These are phyloP conservation scores for Chionis minor DNA, from an alignment of 2,113 vertebrate species.

Conservation along the genomic window DNA sequence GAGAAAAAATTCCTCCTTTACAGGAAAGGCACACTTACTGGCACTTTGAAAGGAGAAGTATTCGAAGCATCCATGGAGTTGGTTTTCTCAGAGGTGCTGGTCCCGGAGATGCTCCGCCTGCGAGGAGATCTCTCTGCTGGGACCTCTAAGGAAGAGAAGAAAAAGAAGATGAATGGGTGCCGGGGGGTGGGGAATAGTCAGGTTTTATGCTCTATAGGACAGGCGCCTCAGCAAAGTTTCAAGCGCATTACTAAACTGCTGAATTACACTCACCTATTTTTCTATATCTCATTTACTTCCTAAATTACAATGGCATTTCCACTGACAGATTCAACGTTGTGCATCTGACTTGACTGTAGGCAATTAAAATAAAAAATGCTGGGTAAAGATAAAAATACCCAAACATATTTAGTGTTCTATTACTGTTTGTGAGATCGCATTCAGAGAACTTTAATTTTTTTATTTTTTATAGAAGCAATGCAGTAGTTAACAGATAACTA, in stretches of 20 bases:
- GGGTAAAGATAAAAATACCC: not conserved
- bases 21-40: constrained; percentile 79
- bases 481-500: constrained; percentile 38
- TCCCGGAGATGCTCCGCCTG: constrained; percentile 93
- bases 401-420: not conserved
- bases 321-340: not conserved
- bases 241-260: not conserved
- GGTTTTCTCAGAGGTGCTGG: constrained; percentile 89
- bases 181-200: not conserved
- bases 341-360: not conserved
- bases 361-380: not conserved
- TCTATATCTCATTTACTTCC: not conserved
- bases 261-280: not conserved
- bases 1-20: not conserved
- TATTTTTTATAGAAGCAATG: not conserved
- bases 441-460: not conserved
- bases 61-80: constrained; percentile 83
- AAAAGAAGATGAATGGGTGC: constrained; percentile 26
- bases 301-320: not conserved
- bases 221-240: constrained; percentile 18
- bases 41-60: constrained; percentile 95
- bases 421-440: not conserved
- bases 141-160: constrained; percentile 77
- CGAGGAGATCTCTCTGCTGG: constrained; percentile 91
- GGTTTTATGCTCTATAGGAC: not conserved